Conservation (phyloP, 2,888 invertebrate species). For the Antheraea assamensis region DNA sequence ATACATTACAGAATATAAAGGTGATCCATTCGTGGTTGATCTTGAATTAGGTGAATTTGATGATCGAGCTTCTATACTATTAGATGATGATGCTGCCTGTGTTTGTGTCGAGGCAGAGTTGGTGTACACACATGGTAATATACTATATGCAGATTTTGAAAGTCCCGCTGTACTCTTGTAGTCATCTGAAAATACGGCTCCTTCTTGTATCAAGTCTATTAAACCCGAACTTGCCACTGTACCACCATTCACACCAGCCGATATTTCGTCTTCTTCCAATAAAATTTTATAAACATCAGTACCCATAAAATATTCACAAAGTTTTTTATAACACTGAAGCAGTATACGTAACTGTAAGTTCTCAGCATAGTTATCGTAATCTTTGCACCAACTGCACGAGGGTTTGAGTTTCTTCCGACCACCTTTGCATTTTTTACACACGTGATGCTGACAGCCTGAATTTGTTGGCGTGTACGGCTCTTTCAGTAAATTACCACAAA, state of each 20-base stretch:
- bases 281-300: slow-evolving; percentile 86
- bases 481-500: slow-evolving; percentile 91
- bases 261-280: slow-evolving; percentile 77
- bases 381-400: slow-evolving; percentile 92
- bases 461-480: slow-evolving; percentile 91
- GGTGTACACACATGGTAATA: slow-evolving; percentile 88
- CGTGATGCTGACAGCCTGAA: slow-evolving; percentile 93
- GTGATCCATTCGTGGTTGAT: slow-evolving; percentile 69
- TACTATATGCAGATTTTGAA: slow-evolving; percentile 88
- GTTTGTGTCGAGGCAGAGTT: slow-evolving; percentile 81
- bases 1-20: slow-evolving; percentile 89
- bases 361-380: slow-evolving; percentile 90
- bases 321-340: slow-evolving; percentile 93
- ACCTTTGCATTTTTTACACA: slow-evolving; percentile 92
- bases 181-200: slow-evolving; percentile 89
- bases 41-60: slow-evolving; percentile 69
- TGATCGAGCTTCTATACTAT: slow-evolving; percentile 55
- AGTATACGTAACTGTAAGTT: slow-evolving; percentile 91
- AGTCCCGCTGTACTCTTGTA: slow-evolving; percentile 88
- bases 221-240: slow-evolving; percentile 82
- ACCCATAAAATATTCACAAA: slow-evolving; percentile 91
- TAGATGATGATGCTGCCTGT: slow-evolving; percentile 62
- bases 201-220: slow-evolving; percentile 90
- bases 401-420: slow-evolving; percentile 93
- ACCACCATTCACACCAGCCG: slow-evolving; percentile 76